Base-by-base conservation (phyloP, 2,888 invertebrate species). In the Petrolisthes cinctipes region DNA sequence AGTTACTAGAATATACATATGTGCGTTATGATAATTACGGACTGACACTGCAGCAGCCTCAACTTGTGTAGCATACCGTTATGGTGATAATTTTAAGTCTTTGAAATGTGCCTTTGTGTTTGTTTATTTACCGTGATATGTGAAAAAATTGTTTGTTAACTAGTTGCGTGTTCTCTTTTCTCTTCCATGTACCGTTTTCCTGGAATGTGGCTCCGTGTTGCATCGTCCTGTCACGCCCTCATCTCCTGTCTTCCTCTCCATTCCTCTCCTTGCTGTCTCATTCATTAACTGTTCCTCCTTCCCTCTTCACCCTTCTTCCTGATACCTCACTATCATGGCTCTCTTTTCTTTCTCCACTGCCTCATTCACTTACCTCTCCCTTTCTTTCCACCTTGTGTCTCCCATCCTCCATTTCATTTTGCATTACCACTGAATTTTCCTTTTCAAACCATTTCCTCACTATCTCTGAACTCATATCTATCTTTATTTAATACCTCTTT, bases 141-240 rank as follows among this genome's bases (percentile, higher is more conserved):
- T 71, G 71, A 7, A 20, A 71, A 14, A n/a, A 20, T n/a, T 71
- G n/a, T 71, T 7, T 20, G 71, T 71, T 86, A 86, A 83, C 82
- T 66, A 80, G 83, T 87, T 71, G 61, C 51, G 56, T 87, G 80
- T 87, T 87, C 80, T 87, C 71, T 86, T 86, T 87, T 84, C 80
- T 85, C 73, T 87, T 87, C 87, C 87, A 87, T 87, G 87, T 87
- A 87, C 87, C 83, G 87, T 87, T 83, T 83, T 87, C 87, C 83
- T 73, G 87, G 87, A 87, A 87, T 87, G 86, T 87, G 87, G 83
- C 83, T 87, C 87, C 87, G 71, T 87, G 87, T 87, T 87, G 87
- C 87, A 87, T 87, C 87, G 87, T 87, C 83, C 83, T 82, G 68
- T 86, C 51, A 68, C 81, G 11, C 85, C 83, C n/a, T 11, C 76